A percentile compares a stretch with the other conserved stretches of the same genome.
These are phyloP conservation scores for Emydoidea blandingii DNA, from an alignment of 2,797 vertebrate species.

Conservation along the genomic window DNA sequence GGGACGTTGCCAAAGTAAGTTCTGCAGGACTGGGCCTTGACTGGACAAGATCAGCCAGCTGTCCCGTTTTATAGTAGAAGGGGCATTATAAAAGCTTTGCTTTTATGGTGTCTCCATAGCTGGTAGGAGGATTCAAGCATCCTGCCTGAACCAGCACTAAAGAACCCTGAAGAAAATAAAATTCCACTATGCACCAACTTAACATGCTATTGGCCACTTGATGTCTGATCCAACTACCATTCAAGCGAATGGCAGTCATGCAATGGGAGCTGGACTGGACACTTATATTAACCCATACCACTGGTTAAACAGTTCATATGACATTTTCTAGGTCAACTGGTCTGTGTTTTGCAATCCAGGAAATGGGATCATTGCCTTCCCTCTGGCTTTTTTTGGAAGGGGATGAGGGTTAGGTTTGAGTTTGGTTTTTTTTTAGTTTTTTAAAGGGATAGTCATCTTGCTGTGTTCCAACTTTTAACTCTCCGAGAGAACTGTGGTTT, in stretches of 20 bases:
- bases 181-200: conserved; percentile 11
- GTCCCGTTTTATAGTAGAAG: background rate
- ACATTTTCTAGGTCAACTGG: conserved; percentile 11
- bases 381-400: background rate
- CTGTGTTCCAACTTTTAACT: conserved; percentile 71
- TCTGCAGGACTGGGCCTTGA: background rate
- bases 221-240: background rate
- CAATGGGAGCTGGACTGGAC: background rate
- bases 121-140: background rate
- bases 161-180: background rate
- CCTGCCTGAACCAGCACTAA: background rate
- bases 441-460: conserved; percentile 55
- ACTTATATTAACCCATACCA: background rate
- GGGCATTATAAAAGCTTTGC: background rate
- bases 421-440: background rate
- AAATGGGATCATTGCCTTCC: background rate
- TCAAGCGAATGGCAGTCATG: background rate
- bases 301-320: conserved; percentile 18
- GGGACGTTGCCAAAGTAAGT: background rate
- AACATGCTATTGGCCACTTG: background rate
- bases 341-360: background rate
- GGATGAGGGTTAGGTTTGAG: conserved; percentile 3
- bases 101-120: background rate
- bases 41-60: background rate
- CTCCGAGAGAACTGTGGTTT: conserved; percentile 65